phyloP scores from a whole-genome alignment of 2,113 vertebrate genomes.

The Sphaerodactylus townsendi region DNA sequence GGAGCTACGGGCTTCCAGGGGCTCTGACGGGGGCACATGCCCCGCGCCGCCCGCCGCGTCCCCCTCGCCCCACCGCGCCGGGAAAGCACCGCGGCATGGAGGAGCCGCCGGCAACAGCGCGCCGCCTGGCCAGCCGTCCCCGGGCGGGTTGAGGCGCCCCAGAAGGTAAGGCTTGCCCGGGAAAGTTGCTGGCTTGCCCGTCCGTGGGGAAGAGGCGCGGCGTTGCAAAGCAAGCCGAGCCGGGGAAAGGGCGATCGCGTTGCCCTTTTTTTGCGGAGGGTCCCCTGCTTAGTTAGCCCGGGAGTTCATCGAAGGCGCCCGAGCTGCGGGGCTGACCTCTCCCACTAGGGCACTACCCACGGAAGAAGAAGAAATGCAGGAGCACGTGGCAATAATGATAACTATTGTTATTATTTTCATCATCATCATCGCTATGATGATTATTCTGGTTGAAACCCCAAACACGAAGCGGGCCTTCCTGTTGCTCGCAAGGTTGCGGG shows the following conservation, averaged over 20 bases:
- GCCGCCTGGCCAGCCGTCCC: neutral
- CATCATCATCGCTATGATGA: too few species aligned
- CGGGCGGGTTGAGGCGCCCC: neutral
- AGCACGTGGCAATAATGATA: too few species aligned
- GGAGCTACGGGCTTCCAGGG: neutral
- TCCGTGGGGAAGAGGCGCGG: neutral
- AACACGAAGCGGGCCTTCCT: too few species aligned
- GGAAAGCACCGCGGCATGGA: neutral
- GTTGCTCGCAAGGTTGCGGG: neutral
- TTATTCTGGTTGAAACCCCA: too few species aligned
- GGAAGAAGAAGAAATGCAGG: too few species aligned
- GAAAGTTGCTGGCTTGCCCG: neutral
- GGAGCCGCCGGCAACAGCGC: neutral
- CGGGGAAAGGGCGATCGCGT: neutral
- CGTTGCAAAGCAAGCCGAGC: neutral
- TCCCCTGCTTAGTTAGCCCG: too few species aligned
- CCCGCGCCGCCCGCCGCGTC: slow-evolving; percentile 3
- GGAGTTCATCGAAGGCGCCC: too few species aligned
- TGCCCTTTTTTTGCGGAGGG: too few species aligned
- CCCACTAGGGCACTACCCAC: too few species aligned
- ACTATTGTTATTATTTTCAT: too few species aligned
- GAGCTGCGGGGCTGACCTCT: too few species aligned
- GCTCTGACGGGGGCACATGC: slow-evolving; percentile 25
- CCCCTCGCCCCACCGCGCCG: neutral
- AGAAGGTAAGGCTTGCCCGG: slow-evolving; percentile 2